Evolutionary conservation across 2,888 invertebrate species (phyloP).

Genomic region (Melanotus villosus): DNA sequence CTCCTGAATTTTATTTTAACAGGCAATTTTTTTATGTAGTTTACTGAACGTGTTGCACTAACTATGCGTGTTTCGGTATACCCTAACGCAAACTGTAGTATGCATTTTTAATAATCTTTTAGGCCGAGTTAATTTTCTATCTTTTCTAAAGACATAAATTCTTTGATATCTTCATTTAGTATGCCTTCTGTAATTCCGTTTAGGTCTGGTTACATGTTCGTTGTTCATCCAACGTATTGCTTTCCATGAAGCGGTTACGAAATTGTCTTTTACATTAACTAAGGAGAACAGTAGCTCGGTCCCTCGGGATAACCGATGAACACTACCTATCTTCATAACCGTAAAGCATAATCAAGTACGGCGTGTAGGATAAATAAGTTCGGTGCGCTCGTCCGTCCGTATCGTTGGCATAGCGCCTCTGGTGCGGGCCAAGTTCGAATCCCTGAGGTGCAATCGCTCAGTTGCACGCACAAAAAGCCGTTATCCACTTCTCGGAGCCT

Average conservation of each 20-base stretch:
- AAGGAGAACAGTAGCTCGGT: neutral
- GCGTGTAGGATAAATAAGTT: slow-evolving; percentile 8
- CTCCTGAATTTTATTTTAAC: no score
- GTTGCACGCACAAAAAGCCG: slow-evolving; percentile 50
- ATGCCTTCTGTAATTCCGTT: neutral
- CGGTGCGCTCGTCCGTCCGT: slow-evolving; percentile 32
- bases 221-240: neutral
- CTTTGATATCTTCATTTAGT: neutral
- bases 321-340: slow-evolving; percentile 33
- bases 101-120: no score
- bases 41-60: no score
- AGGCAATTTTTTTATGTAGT: no score
- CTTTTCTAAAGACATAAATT: slow-evolving; percentile 3
- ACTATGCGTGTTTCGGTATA: no score
- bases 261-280: slow-evolving; percentile 18
- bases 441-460: slow-evolving; percentile 50
- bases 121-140: neutral
- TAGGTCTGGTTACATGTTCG: neutral
- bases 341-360: slow-evolving; percentile 40
- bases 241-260: neutral
- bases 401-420: slow-evolving; percentile 25
- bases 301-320: slow-evolving; percentile 9
- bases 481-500: slow-evolving; percentile 47
- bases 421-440: slow-evolving; percentile 35
- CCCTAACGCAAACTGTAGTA: no score